Evolutionary conservation across 2,888 invertebrate genomes (phyloP).

Genomic region (Heteropelma amictum): DNA sequence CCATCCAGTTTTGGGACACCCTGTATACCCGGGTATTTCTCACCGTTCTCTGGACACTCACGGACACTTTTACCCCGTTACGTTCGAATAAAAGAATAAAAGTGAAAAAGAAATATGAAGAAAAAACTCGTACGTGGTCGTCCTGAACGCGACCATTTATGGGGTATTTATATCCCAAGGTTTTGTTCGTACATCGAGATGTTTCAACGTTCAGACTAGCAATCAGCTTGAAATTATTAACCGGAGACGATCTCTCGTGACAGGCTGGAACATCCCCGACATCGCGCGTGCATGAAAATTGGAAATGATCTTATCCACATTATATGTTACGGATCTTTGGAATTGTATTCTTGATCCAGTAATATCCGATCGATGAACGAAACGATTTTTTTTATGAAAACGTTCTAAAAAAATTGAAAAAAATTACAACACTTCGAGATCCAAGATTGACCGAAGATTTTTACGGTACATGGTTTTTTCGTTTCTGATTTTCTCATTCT

Average conservation of each 20-base stretch:
- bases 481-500: too few relatives aligned
- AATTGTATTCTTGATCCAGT: too few relatives aligned
- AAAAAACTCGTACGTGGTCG: neutral
- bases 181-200: conserved; percentile 19
- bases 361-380: too few relatives aligned
- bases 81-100: conserved; percentile 1
- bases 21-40: conserved; percentile 36
- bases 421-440: too few relatives aligned
- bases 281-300: neutral
- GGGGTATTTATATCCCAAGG: conserved; percentile 27
- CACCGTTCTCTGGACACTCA: conserved; percentile 26
- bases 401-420: too few relatives aligned
- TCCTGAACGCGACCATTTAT: neutral
- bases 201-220: conserved; percentile 27
- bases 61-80: conserved; percentile 41
- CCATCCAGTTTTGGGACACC: neutral
- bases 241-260: conserved; percentile 8
- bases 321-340: neutral
- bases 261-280: conserved; percentile 8
- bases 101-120: neutral
- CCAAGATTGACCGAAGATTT: too few relatives aligned
- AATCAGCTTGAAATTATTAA: conserved; percentile 38
- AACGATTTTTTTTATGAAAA: neutral
- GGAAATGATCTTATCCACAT: neutral
- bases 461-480: too few relatives aligned